Conservation (phyloP, 2,888 invertebrate species). For the Deladenus siricidicola region DNA sequence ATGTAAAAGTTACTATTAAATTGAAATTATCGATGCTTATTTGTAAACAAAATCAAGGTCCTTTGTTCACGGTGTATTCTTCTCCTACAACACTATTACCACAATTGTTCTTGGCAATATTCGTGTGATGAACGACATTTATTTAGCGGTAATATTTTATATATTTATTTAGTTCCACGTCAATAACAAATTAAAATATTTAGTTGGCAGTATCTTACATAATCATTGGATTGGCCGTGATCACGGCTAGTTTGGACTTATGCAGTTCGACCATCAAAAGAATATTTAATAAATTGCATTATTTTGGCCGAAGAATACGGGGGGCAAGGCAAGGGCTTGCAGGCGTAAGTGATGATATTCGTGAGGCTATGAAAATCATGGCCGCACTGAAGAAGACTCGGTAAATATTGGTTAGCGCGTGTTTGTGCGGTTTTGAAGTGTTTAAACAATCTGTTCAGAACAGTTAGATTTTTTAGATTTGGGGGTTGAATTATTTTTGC, state of each 20-base stretch:
- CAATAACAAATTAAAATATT: background rate
- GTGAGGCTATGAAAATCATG: slow-evolving; percentile 53
- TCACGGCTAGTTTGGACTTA: slow-evolving; percentile 53
- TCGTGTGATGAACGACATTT: slow-evolving; percentile 44
- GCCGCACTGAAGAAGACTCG: slow-evolving; percentile 52
- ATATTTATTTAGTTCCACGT: background rate
- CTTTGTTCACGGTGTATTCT: slow-evolving; percentile 53
- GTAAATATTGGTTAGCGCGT: no score
- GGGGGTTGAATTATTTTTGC: background rate
- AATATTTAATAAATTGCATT: slow-evolving; percentile 53
- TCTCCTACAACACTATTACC: slow-evolving; percentile 54
- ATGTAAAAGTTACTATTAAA: no score
- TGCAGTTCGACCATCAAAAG: slow-evolving; percentile 53
- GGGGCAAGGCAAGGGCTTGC: slow-evolving; percentile 50
- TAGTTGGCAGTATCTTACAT: slow-evolving; percentile 53
- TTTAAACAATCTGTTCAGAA: background rate
- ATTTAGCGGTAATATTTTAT: slow-evolving; percentile 25
- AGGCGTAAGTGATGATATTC: slow-evolving; percentile 52
- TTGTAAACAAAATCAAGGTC: slow-evolving; percentile 35
- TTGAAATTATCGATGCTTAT: background rate
- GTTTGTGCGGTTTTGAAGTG: background rate
- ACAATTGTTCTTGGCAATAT: slow-evolving; percentile 54
- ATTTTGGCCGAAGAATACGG: slow-evolving; percentile 49
- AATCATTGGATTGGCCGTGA: slow-evolving; percentile 53
- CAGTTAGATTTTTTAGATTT: background rate